Base-by-base conservation (phyloP, 1,140 invertebrate genomes). In the Laupala kohalensis region DNA sequence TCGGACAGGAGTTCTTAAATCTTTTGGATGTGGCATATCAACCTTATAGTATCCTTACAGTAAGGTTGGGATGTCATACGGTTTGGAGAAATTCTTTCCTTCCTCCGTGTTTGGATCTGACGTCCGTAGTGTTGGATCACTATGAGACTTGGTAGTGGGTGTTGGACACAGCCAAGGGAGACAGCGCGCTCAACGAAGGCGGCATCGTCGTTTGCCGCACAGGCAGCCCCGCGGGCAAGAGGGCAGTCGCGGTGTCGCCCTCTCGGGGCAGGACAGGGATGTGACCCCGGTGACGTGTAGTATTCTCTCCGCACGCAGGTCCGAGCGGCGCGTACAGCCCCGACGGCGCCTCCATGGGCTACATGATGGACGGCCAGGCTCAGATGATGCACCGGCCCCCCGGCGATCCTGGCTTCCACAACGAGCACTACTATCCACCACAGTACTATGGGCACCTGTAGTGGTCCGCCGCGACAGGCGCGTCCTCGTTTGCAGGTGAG, bases 301-400 rank as follows among this genome's bases (percentile, higher is more conserved):
- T 93, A 80, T 93, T 93, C 86, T 89, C 89, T 80, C 91, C 91
- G 79, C 91, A 92, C 83, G 90, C 92, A 86, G 92, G 92, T 84
- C 92, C 93, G 81, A 94, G 92, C 84, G 93, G 93, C 79, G 92
- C 92, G 71, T 97, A 97, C 84, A 95, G 93, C 86, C 94, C 94
- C 74, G 95, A 97, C 80, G 83, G 80, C 66, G 91, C 91, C 77
- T 88, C 89, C 78, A 95, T 96, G 91, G 92, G 93, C 77, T 97
- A 96, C 87, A 95, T 95, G 92, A 95, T 96, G 93, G 95, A 96
- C 83, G 92, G 93, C 77, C 92, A 94, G 83, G 86, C 88, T 78
- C 90, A 92, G 80, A 95, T 95, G 92, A 95, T 96, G 91, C 93
- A 95, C 84, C 89, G 93, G 84, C 91, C 93, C 78, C 92, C 93